These are phyloP conservation scores for Drosophila emarginata DNA, from an alignment of 2,888 invertebrate species.

Conservation along the genomic window DNA sequence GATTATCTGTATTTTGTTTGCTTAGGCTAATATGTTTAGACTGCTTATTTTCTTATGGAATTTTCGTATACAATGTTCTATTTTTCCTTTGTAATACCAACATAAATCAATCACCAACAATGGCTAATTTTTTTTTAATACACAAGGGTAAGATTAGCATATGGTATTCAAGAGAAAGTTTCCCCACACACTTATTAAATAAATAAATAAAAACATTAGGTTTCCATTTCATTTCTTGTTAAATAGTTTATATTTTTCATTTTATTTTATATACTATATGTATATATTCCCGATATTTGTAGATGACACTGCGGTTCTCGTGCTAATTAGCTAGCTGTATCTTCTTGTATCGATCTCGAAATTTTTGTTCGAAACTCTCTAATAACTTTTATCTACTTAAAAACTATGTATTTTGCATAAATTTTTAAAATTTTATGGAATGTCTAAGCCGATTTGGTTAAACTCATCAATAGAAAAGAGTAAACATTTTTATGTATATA, in stretches of 20 bases:
- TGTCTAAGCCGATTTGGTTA: slow-evolving; percentile 33
- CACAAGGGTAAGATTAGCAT: no score
- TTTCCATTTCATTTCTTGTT: neutral
- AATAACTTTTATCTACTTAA: slow-evolving; percentile 50
- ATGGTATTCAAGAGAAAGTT: no score
- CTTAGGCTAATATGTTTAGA: no score
- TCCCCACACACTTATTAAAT: no score
- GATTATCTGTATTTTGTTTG: no score
- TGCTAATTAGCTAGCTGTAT: slow-evolving; percentile 39
- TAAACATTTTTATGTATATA: neutral
- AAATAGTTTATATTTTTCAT: neutral
- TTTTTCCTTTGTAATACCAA: no score
- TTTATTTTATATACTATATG: neutral
- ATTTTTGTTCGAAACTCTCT: slow-evolving; percentile 49
- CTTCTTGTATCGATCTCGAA: slow-evolving; percentile 23
- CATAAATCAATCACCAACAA: no score
- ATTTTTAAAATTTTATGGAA: slow-evolving; percentile 33
- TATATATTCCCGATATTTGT: neutral
- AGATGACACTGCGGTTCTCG: slow-evolving; percentile 7
- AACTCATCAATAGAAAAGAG: neutral
- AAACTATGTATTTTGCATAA: slow-evolving; percentile 35
- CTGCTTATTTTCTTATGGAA: no score
- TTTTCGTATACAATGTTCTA: no score
- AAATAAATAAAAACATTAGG: neutral
- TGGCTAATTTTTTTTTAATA: no score